Conservation (phyloP, 2,888 invertebrate genomes). For the Loripinus fragilis region DNA sequence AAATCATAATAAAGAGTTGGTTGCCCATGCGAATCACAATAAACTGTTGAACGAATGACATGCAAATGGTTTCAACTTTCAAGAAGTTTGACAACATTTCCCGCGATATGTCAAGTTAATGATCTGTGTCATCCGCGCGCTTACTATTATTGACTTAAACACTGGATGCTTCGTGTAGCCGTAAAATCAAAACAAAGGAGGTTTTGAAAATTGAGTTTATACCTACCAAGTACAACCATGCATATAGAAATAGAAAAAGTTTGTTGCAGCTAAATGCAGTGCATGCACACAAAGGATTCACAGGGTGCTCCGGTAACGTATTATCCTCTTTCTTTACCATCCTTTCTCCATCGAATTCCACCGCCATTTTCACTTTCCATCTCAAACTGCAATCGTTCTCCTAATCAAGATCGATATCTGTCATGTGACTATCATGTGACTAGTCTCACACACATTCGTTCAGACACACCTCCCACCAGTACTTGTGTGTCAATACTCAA, state of each 20-base stretch:
- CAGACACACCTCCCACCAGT: conserved; percentile 14
- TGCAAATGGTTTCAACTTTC: too few relatives aligned
- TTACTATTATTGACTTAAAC: neutral
- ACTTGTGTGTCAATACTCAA: neutral
- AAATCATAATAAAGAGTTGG: too few relatives aligned
- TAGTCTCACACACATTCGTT: neutral
- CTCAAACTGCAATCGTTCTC: neutral
- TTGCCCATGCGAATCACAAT: too few relatives aligned
- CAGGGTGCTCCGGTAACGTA: conserved; percentile 41
- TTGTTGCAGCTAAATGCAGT: conserved; percentile 74
- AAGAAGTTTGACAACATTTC: conserved; percentile 19
- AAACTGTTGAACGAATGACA: too few relatives aligned
- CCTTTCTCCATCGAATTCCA: conserved; percentile 56
- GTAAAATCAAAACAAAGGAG: neutral
- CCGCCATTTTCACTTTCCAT: conserved; percentile 52
- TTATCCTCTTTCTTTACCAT: conserved; percentile 50
- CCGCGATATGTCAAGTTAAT: conserved; percentile 22
- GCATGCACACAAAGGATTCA: conserved; percentile 69
- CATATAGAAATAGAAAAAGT: conserved; percentile 70
- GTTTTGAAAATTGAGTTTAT: neutral
- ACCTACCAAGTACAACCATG: conserved; percentile 72
- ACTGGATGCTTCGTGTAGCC: too few relatives aligned
- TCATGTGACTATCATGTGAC: conserved; percentile 36
- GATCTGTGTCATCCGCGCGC: neutral
- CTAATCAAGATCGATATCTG: neutral